Percentiles rank a stretch among this genome's conserved stretches.
phyloP scores from a whole-genome alignment of 2,888 invertebrate genomes.

The Argyresthia goedartella region DNA sequence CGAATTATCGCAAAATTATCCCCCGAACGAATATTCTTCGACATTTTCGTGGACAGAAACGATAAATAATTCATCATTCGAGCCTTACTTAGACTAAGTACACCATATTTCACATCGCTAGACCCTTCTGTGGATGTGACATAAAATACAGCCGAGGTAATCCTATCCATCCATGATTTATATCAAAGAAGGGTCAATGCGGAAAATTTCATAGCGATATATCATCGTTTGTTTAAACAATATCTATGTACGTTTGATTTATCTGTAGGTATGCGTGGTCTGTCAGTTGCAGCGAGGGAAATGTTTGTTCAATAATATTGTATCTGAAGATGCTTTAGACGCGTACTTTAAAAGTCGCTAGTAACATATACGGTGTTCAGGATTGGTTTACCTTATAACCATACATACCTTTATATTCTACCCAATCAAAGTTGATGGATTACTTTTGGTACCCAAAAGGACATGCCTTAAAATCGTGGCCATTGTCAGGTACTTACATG shows the following conservation, averaged over 20 bases:
- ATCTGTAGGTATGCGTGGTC: background rate
- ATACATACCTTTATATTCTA: too few relatives aligned
- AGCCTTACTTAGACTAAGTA: constrained; percentile 63
- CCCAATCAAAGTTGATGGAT: too few relatives aligned
- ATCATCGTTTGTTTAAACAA: constrained; percentile 37
- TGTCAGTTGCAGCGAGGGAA: too few relatives aligned
- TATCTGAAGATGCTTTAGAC: too few relatives aligned
- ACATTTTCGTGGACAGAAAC: constrained; percentile 42
- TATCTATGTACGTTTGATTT: constrained; percentile 8
- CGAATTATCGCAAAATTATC: constrained; percentile 4
- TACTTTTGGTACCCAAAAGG: too few relatives aligned
- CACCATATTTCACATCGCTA: constrained; percentile 56
- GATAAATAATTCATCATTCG: constrained; percentile 64
- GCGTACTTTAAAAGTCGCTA: too few relatives aligned
- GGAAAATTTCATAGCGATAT: constrained; percentile 52
- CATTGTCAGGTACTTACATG: too few relatives aligned
- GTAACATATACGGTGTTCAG: too few relatives aligned
- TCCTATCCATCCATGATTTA: constrained; percentile 66
- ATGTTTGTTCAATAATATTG: too few relatives aligned
- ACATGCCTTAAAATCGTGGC: too few relatives aligned
- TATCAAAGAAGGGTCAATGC: constrained; percentile 55
- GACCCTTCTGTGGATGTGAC: constrained; percentile 58
- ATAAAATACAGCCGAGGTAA: constrained; percentile 63
- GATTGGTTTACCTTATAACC: too few relatives aligned
- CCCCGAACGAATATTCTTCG: constrained; percentile 19